Base-by-base conservation (phyloP, 2,113 vertebrate species). In the Antigone vipio region DNA sequence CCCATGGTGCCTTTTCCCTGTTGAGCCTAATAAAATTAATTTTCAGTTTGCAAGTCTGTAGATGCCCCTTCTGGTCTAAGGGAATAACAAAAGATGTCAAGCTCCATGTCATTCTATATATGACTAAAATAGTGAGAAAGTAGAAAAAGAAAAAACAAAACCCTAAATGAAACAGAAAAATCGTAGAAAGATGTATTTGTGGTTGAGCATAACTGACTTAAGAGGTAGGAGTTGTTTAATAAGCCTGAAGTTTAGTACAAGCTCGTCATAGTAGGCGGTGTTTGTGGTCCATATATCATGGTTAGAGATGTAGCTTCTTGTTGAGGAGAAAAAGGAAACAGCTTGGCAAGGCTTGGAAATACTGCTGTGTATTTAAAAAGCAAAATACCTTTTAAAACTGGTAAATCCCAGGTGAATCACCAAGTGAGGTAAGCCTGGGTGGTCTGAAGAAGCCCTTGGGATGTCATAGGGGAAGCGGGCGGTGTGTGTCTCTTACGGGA, bases 381-480 rank as follows among this genome's bases (percentile, higher is more conserved):
- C 14, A 38, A 66, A 78, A 35, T 9, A 7, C 2, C 4, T 50
- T 44, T 23, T 35, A 55, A 44, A 55, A 14, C 6, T 3, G 26
- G 40, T 56, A 66, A 86, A 64, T 24, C 6, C 5, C 11, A 26
- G 9, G 18, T 56, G 55, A 35, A 27, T 77, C 5, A 10, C 11
- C 1, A 1, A 21, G 23, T 12, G 6, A 72, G 16, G 27, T 34
- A 38, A 50, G 6, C 7, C 20, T 67, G 45, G 17, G 10, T 34
- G n/a, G 6, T 73, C 12, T 35, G 40, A 15, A 24, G 27, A 55
- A 59, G 6, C 12, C 30, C 6, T 53, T 66, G 45, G 45, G 15
- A 22, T 45, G 12, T 15, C 6, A 1, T 0, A 34, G n/a, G 47
- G 30, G 5, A 45, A 24, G 24, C 0, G 4, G 6, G 10, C 10